Percentiles rank a stretch among this genome's conserved stretches.
Conservation (phyloP, 2,113 vertebrate genomes). For the Nymphicus hollandicus region DNA sequence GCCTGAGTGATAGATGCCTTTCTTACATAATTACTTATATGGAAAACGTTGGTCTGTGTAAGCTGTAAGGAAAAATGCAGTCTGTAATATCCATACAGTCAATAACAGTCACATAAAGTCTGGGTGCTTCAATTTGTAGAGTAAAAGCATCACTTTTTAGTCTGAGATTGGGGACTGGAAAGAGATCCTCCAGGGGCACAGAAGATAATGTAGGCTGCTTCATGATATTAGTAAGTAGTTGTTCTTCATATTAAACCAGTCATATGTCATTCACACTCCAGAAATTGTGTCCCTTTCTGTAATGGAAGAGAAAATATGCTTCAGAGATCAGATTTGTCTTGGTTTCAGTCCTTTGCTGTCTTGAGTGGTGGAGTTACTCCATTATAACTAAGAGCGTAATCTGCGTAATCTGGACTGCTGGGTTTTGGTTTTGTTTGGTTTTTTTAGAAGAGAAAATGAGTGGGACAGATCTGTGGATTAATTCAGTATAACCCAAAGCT, state of each 20-base stretch:
- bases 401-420: not conserved
- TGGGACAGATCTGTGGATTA: not conserved
- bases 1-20: accelerated
- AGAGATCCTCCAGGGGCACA: not conserved
- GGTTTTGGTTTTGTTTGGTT: not conserved
- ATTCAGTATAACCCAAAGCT: not conserved
- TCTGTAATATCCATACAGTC: not conserved
- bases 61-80: not conserved
- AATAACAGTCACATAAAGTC: accelerated
- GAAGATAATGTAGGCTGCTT: not conserved
- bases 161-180: not conserved
- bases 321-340: not conserved
- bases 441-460: not conserved
- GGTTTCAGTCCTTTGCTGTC: not conserved
- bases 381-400: not conserved
- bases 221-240: not conserved
- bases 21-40: not conserved
- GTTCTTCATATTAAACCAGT: not conserved
- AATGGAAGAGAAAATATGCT: not conserved
- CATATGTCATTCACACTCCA: accelerated
- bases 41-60: not conserved
- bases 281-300: not conserved
- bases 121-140: not conserved
- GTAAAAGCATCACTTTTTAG: not conserved
- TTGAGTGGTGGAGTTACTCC: not conserved